Evolutionary conservation across 2,113 vertebrate species (phyloP).

Genomic region (Desmodus rotundus): DNA sequence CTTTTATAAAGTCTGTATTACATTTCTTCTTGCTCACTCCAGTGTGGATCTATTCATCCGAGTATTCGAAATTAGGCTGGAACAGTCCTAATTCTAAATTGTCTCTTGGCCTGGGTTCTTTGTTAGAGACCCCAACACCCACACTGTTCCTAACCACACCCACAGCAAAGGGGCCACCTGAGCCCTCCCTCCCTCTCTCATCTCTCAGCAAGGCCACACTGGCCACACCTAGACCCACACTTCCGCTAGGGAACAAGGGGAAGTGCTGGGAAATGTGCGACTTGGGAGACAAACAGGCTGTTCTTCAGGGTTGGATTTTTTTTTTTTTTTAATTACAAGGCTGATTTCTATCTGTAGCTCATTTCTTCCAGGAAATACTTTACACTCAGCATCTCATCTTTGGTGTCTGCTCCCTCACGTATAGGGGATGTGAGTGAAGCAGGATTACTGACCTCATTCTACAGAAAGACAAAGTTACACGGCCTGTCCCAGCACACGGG

Average conservation of each 20-base stretch:
- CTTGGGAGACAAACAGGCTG: not conserved
- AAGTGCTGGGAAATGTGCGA: not conserved
- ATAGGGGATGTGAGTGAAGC: not conserved
- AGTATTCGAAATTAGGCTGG: not conserved
- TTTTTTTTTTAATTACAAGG: not conserved
- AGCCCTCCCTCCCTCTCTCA: not conserved
- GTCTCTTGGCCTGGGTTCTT: not conserved
- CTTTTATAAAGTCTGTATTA: not conserved
- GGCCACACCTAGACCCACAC: not conserved
- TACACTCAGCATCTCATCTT: not conserved
- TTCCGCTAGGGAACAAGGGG: not conserved
- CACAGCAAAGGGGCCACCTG: not conserved
- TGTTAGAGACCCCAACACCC: not conserved
- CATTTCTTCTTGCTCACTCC: not conserved
- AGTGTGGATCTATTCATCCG: not conserved
- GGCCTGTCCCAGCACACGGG: not conserved
- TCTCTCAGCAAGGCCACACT: not conserved
- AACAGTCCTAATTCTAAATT: not conserved
- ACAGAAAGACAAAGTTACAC: not conserved
- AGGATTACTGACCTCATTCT: not conserved
- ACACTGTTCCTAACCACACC: not conserved
- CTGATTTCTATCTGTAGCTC: slow-evolving; percentile 37
- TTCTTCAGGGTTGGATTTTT: not conserved
- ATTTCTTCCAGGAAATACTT: slow-evolving; percentile 45
- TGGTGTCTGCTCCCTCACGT: not conserved